Base-by-base conservation (phyloP, 2,113 vertebrate species). In the Hassar affinis region DNA sequence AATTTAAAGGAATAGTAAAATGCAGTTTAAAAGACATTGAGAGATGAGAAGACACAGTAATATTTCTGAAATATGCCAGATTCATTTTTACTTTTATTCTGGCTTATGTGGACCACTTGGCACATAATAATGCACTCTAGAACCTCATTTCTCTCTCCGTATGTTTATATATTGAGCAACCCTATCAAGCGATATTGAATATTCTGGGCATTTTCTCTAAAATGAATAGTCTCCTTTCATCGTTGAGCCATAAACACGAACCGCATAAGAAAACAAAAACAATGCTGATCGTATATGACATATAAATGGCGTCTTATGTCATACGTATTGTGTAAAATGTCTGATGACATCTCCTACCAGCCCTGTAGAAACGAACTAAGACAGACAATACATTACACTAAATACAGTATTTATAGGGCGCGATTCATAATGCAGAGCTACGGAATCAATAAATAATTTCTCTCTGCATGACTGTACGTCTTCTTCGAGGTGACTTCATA, bases 401-500 rank as follows among this genome's bases (percentile, higher is more conserved):
- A 69, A 78, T 52, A 68, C 17, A 49, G 18, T 47, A 82, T 74
- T 80, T 74, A 74, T 22, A 71, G 72, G 4, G 49, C 18, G 2
- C 33, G 6, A 82, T 82, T 85, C 80, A 85, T 82, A 81, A 85
- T 85, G 84, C 84, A 80, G 69, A 68, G 33, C 33, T 35, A 20
- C 6, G 11, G 71, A 78, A 78, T 78, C 72, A 78, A 85, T 78
- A 59, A 82, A 82, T 85, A 49, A 78, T 85, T 45, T 57, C n/a
- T 20, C 38, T 69, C 62, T 20, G 54, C 68, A 38, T 69, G 84
- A 71, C 51, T 81, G 54, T 81, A 69, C 33, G 80, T 71, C 72
- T 81, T 81, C 79, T 85, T 81, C 25, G 68, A 72, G 27, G 62
- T 71, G 83, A 85, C 61, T 68, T 85, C 84, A 84, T 81, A 68